phyloP scores from a whole-genome alignment of 2,797 vertebrate genomes.

The Scolopax rusticola region DNA sequence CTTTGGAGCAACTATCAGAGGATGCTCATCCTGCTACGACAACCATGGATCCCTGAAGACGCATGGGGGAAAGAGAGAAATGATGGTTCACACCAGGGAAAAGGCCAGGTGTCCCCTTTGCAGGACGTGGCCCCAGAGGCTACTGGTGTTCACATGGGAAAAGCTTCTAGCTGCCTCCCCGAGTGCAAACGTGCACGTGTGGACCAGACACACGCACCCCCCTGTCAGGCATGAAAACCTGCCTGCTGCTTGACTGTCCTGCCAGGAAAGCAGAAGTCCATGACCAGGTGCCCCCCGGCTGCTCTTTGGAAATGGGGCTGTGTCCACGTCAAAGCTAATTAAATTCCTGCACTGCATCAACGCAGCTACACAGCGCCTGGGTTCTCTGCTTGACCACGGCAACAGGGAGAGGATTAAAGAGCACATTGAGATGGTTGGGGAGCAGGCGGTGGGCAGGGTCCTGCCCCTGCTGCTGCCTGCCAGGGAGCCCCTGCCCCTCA shows the following conservation, averaged over 20 bases:
- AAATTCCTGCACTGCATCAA: not conserved
- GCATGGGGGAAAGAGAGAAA: not conserved
- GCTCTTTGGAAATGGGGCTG: not conserved
- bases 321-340: not conserved
- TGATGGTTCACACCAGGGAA: not conserved
- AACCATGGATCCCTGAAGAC: not conserved
- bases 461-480: not conserved
- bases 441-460: not conserved
- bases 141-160: not conserved
- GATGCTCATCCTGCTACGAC: fast-evolving
- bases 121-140: not conserved
- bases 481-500: not conserved
- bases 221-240: fast-evolving
- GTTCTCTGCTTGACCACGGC: not conserved
- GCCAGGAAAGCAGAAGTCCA: not conserved
- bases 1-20: not conserved
- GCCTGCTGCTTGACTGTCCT: not conserved
- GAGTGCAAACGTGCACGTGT: fast-evolving
- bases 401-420: not conserved
- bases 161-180: fast-evolving
- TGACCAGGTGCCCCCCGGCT: no score
- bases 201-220: not conserved
- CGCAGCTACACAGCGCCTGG: not conserved
- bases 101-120: not conserved
- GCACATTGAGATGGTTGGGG: not conserved